phyloP scores from a whole-genome alignment of 1,140 invertebrate genomes.

The Phenacoccus solenopsis region DNA sequence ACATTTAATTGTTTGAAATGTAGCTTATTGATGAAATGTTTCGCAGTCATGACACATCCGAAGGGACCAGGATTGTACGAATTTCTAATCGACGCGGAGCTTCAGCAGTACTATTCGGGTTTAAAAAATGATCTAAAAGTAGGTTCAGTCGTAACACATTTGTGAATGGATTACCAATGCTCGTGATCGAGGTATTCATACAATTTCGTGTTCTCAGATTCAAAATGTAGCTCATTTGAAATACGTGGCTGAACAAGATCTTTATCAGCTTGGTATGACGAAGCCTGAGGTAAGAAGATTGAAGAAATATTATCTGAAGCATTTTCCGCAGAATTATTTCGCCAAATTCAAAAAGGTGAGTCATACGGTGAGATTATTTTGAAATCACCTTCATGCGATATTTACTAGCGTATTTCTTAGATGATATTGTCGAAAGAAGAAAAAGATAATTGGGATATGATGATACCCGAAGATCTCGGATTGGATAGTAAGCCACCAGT shows the following conservation, averaged over 20 bases:
- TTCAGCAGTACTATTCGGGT: constrained; percentile 72
- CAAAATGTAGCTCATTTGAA: constrained; percentile 90
- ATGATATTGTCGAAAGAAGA: constrained; percentile 35
- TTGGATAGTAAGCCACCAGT: constrained; percentile 27
- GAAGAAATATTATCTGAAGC: constrained; percentile 84
- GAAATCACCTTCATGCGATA: not conserved
- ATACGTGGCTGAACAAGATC: constrained; percentile 86
- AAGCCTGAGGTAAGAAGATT: constrained; percentile 87
- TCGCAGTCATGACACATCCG: constrained; percentile 5
- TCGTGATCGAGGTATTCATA: not conserved
- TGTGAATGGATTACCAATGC: not conserved
- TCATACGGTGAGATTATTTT: constrained; percentile 34
- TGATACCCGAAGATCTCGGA: constrained; percentile 34
- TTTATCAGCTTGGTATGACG: constrained; percentile 82
- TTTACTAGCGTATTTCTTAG: constrained; percentile 26
- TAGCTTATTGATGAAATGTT: too few relatives aligned
- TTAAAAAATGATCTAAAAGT: constrained; percentile 47
- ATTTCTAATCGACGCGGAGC: constrained; percentile 78
- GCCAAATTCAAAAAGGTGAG: constrained; percentile 69
- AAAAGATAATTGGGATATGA: constrained; percentile 30
- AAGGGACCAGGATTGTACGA: constrained; percentile 66
- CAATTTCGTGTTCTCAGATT: constrained; percentile 42
- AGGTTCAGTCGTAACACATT: not conserved
- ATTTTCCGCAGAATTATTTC: constrained; percentile 83
- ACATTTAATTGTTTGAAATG: too few relatives aligned